Base-by-base conservation (phyloP, 2,797 vertebrate genomes). In the Galago senegalensis region DNA sequence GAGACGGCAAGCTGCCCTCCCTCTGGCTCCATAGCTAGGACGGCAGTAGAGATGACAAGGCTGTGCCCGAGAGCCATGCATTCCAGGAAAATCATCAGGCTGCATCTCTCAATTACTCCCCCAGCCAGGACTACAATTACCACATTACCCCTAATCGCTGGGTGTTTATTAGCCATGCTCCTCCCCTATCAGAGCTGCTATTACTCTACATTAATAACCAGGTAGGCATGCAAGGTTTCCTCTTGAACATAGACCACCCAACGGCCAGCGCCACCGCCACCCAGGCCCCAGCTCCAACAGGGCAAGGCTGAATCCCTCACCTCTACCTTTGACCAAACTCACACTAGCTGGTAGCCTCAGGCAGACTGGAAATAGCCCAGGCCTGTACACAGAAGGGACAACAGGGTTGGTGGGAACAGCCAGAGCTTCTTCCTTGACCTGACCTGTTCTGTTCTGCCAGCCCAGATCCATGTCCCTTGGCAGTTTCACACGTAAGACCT, bases 211-310 rank as follows among this genome's bases (percentile, higher is more conserved):
- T 94, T 95, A 97, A 96, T 97, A 87, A 97, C 40, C 60, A 34
- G 97, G 97, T 97, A 91, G 94, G 88, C 40, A 7, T 27, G 2
- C 18, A 12, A 46, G 80, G 75, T 37, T 91, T 91, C 93, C 96
- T 95, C 96, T 18, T 8, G 65, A 70, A 73, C 77, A 53, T 7
- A 76, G 98, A 97, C 98, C 97, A 97, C 97, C 98, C 98, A 97
- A 81, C 91, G 85, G 86, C 92, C 93, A 83, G 93, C 2, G 10
- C 93, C 73, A 43, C 93, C 18, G 2, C 77, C 75, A 69, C 76
- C 80, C 13, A 25, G 58, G 87, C 76, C 89, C 37, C 43, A 87
- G 84, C 31, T 76, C 88, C 46, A 20, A 0, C 2, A 31, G 49
- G 75, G 84, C 0, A 2, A 96, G 79, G 67, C 85, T n/a, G 13